Evolutionary conservation across 2,797 vertebrate species (phyloP).

Genomic region (Scolopax bukidnonensis): DNA sequence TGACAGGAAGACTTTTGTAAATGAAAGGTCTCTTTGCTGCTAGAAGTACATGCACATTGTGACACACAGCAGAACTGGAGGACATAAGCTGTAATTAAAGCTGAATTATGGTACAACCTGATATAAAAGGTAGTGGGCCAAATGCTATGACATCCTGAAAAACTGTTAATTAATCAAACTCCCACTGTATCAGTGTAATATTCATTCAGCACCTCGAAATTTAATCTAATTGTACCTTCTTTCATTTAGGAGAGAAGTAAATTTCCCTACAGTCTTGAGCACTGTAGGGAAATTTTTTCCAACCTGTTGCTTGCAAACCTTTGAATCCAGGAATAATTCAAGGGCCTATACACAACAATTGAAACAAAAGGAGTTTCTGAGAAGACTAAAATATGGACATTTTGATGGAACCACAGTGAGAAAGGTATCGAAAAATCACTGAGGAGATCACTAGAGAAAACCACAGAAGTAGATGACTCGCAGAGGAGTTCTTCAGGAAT

Average conservation of each 20-base stretch:
- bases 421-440: background rate
- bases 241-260: slow-evolving; percentile 28
- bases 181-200: slow-evolving; percentile 6
- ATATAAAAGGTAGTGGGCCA: slow-evolving; percentile 5
- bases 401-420: background rate
- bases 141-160: slow-evolving; percentile 28
- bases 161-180: slow-evolving; percentile 49
- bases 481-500: background rate
- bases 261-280: slow-evolving; percentile 27
- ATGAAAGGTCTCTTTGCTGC: background rate
- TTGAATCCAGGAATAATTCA: background rate
- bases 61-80: background rate
- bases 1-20: background rate
- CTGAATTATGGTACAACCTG: background rate
- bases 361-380: background rate
- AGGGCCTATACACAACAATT: background rate
- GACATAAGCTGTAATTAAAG: slow-evolving; percentile 46
- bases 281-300: background rate
- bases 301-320: background rate
- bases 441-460: background rate
- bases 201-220: slow-evolving; percentile 24
- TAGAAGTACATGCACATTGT: background rate
- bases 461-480: background rate
- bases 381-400: background rate
- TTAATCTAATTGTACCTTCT: slow-evolving; percentile 19